Percentiles rank a stretch among this genome's conserved stretches.
Evolutionary conservation across 1,140 invertebrate genomes (phyloP).

Genomic region (Schlechtendalia chinensis): DNA sequence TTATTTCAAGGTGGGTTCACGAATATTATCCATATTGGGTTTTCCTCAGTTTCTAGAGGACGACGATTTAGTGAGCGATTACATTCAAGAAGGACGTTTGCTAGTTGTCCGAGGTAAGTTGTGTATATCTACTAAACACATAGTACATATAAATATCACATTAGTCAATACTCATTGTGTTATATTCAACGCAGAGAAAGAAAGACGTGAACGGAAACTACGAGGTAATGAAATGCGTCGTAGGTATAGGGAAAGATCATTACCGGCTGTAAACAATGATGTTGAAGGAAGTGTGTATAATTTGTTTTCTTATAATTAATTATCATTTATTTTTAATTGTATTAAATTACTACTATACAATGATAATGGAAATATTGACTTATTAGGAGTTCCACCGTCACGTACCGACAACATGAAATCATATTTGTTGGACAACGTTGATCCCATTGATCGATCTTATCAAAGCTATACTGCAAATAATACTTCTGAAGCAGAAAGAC

Average conservation of each 20-base stretch:
- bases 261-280: background rate
- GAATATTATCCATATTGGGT: constrained; percentile 82
- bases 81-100: constrained; percentile 89
- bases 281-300: constrained; percentile 7
- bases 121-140: background rate
- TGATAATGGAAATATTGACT: background rate
- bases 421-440: constrained; percentile 40
- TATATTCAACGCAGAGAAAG: constrained; percentile 45
- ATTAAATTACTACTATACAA: background rate
- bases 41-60: constrained; percentile 95
- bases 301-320: background rate
- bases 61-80: constrained; percentile 87
- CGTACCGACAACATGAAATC: constrained; percentile 43
- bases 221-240: constrained; percentile 36
- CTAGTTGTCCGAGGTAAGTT: constrained; percentile 76
- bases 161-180: background rate
- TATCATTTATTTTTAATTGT: background rate
- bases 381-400: constrained; percentile 32
- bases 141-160: no score
- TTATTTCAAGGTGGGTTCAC: constrained; percentile 90
- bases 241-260: constrained; percentile 27
- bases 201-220: constrained; percentile 47
- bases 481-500: background rate
- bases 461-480: constrained; percentile 5
- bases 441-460: constrained; percentile 40